Conservation (phyloP, 2,797 vertebrate genomes). For the Sebastes glaucus region DNA sequence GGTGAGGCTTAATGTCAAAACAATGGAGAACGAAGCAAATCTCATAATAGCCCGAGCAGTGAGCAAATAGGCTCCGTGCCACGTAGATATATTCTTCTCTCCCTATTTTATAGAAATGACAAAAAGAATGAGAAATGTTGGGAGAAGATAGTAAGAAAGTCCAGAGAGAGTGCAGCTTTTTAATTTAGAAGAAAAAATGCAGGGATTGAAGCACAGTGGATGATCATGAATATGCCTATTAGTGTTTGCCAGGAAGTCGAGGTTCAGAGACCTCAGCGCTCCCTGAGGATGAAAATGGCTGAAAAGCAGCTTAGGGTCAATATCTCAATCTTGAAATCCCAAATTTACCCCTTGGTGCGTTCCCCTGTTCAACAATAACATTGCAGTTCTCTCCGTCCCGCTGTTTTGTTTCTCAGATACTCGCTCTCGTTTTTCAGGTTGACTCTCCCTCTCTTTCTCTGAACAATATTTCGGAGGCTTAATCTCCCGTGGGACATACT, state of each 20-base stretch:
- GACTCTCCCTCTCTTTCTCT: not conserved
- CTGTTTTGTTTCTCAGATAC: constrained; percentile 18
- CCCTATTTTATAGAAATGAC: constrained; percentile 11
- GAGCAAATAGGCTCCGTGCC: constrained; percentile 13
- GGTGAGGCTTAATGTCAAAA: constrained; percentile 26
- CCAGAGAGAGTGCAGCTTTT: not conserved
- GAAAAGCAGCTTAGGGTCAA: constrained; percentile 30
- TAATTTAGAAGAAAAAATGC: not conserved
- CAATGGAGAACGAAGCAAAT: constrained; percentile 21
- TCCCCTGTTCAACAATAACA: constrained; percentile 22
- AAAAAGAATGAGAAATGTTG: not conserved
- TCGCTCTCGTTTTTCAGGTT: not conserved
- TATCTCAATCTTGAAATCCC: constrained; percentile 27
- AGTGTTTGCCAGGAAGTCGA: constrained; percentile 19
- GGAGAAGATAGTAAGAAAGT: not conserved
- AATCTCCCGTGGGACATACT: constrained; percentile 1
- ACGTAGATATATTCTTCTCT: not conserved
- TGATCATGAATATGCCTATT: constrained; percentile 20
- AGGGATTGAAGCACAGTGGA: not conserved
- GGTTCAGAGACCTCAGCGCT: constrained; percentile 7
- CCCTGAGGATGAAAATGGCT: not conserved
- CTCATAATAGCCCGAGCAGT: not conserved
- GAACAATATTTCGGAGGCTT: constrained; percentile 9
- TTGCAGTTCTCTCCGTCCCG: not conserved
- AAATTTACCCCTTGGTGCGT: not conserved